Evolutionary conservation across 2,888 invertebrate species (phyloP).

Genomic region (Achlya flavicornis): DNA sequence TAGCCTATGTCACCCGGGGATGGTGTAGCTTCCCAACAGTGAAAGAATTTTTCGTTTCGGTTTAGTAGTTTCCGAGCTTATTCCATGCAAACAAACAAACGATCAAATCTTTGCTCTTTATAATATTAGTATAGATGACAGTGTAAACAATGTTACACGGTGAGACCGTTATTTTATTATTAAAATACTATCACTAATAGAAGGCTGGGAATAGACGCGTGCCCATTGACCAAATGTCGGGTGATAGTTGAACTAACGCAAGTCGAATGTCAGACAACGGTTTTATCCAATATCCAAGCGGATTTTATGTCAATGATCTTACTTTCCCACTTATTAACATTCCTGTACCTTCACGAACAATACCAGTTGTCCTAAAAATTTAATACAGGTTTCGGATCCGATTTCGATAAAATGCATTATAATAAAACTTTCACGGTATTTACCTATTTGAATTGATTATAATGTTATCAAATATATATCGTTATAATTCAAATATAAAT

Average conservation of each 20-base stretch:
- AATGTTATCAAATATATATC: neutral
- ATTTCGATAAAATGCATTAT: conserved; percentile 29
- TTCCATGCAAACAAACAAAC: too few species aligned
- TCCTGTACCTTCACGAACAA: conserved; percentile 26
- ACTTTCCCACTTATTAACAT: conserved; percentile 40
- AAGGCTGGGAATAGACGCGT: conserved; percentile 25
- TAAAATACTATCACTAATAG: neutral
- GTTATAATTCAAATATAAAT: neutral
- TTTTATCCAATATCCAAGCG: conserved; percentile 44
- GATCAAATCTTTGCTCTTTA: too few species aligned
- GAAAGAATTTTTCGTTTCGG: too few species aligned
- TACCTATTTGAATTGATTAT: conserved; percentile 24
- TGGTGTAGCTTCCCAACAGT: too few species aligned
- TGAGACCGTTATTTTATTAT: neutral
- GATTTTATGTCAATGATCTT: conserved; percentile 52
- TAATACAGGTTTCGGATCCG: conserved; percentile 36
- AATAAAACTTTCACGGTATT: conserved; percentile 33
- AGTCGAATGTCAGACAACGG: conserved; percentile 62
- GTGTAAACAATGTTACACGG: neutral
- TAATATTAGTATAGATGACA: neutral
- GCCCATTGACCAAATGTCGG: conserved; percentile 51
- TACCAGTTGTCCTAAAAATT: conserved; percentile 27
- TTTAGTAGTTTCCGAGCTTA: too few species aligned
- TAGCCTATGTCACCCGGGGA: too few species aligned
- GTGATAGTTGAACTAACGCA: conserved; percentile 43